Percentiles rank a stretch among this genome's conserved stretches.
phyloP scores from a whole-genome alignment of 1,140 invertebrate genomes.

The Zaprionus ghesquierei region DNA sequence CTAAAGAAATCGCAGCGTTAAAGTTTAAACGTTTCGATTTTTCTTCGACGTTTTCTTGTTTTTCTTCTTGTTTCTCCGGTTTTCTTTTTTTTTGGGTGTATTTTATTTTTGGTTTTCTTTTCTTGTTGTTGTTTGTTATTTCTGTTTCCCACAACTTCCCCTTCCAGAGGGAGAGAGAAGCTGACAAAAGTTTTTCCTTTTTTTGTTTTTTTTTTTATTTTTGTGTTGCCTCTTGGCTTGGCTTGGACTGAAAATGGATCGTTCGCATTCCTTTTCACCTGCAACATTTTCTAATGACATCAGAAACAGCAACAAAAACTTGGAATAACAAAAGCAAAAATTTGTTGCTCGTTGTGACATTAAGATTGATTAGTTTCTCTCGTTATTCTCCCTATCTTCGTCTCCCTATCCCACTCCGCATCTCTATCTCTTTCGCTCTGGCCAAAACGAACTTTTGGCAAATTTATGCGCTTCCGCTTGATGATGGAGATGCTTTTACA shows the following conservation, averaged over 20 bases:
- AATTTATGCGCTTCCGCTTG: conserved; percentile 58
- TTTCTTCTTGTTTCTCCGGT: neutral
- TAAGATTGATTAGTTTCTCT: conserved; percentile 77
- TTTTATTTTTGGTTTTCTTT: conserved; percentile 12
- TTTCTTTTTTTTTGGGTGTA: neutral
- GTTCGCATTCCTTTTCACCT: conserved; percentile 71
- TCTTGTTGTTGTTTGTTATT: neutral
- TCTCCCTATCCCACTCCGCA: neutral
- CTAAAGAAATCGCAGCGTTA: conserved; percentile 54
- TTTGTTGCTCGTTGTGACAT: conserved; percentile 66
- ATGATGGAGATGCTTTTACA: conserved; percentile 55
- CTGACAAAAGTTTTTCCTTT: conserved; percentile 43
- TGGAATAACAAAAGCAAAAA: conserved; percentile 50
- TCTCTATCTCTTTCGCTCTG: neutral
- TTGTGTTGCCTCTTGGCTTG: neutral
- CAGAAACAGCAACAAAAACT: conserved; percentile 52
- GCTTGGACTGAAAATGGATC: conserved; percentile 54
- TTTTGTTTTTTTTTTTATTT: conserved; percentile 22
- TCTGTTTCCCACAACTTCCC: conserved; percentile 6
- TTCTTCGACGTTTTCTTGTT: conserved; percentile 42
- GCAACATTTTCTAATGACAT: conserved; percentile 79
- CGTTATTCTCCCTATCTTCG: neutral
- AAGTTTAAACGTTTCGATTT: conserved; percentile 62
- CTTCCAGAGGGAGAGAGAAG: neutral
- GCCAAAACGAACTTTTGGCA: conserved; percentile 43